Evolutionary conservation across 2,797 vertebrate species (phyloP), one percentile per base, ranked within the genome.

Genomic region (Hydrocynus forskahlii): DNA sequence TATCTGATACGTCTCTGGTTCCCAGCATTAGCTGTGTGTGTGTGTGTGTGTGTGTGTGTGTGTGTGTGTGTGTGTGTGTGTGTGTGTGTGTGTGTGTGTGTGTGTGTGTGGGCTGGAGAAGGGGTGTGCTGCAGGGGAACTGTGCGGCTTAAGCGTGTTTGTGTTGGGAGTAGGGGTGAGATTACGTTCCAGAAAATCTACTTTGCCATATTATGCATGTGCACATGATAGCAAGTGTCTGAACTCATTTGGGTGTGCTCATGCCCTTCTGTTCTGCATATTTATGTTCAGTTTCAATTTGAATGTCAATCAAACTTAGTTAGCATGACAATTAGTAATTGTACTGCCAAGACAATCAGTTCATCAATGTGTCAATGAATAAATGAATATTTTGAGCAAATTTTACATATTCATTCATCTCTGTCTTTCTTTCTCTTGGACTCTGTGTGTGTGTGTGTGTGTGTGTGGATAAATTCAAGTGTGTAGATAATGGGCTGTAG

Each of bases 401-500:
- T 78, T 81, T 81, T 81, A 43, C 76, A 69, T 84, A 69, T 81
- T 84, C 64, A 77, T 76, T 60, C 35, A 17, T 81, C 50, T 48
- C 21, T 81, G 38, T 76, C 63, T 79, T 19, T 71, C 13, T 64
- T 40, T 79, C 19, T 54, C n/a, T n/a, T n/a, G n/a, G n/a, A n/a
- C n/a, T n/a, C n/a, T 75, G 67, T 80, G 70, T 78, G 35, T 78
- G 50, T 75, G 63, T 81, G 4, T 66, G 29, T 68, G 43, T 66
- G 63, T 68, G 45, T 75, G 70, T 78, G 70, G 66, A 12, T 79
- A 40, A 67, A 29, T 79, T 68, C 43, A 25, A 5, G 13, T 76
- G 50, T 75, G 52, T 40, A 88, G 89, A 90, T 50, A 84, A 99
- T 99, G 97, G 97, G 97, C 92, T 99, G 97, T 79, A 92, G 96